Evolutionary conservation across 2,113 vertebrate species (phyloP).

Genomic region (Saimiri boliviensis): DNA sequence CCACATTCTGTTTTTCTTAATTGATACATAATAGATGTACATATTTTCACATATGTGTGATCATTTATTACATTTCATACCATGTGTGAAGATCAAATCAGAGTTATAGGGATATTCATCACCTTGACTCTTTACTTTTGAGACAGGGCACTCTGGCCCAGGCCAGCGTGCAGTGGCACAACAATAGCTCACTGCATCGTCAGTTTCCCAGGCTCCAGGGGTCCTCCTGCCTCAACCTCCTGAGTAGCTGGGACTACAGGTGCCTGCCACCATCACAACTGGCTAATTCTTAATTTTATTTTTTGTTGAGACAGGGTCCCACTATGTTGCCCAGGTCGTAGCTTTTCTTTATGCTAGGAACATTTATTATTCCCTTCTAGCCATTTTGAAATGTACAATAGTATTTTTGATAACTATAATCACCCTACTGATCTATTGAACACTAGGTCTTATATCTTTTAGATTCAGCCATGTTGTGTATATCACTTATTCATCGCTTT

Average conservation of each 20-base stretch:
- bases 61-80: neutral
- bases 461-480: neutral
- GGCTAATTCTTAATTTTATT: too few relatives aligned
- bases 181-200: too few relatives aligned
- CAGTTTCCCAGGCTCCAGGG: too few relatives aligned
- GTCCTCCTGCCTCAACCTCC: too few relatives aligned
- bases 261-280: too few relatives aligned
- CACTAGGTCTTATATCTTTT: neutral
- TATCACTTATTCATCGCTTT: neutral
- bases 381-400: neutral
- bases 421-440: neutral
- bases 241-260: too few relatives aligned
- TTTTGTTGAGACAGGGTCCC: too few relatives aligned
- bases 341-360: neutral
- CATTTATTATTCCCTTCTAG: neutral
- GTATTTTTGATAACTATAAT: neutral
- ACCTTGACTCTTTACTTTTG: neutral
- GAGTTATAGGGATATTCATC: neutral
- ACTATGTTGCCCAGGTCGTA: too few relatives aligned
- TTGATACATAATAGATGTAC: neutral
- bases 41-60: neutral
- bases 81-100: neutral
- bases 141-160: too few relatives aligned
- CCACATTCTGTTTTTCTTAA: neutral
- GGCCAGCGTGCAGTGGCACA: too few relatives aligned